Conservation (phyloP, 2,113 vertebrate species). For the Cepphus grylle region DNA sequence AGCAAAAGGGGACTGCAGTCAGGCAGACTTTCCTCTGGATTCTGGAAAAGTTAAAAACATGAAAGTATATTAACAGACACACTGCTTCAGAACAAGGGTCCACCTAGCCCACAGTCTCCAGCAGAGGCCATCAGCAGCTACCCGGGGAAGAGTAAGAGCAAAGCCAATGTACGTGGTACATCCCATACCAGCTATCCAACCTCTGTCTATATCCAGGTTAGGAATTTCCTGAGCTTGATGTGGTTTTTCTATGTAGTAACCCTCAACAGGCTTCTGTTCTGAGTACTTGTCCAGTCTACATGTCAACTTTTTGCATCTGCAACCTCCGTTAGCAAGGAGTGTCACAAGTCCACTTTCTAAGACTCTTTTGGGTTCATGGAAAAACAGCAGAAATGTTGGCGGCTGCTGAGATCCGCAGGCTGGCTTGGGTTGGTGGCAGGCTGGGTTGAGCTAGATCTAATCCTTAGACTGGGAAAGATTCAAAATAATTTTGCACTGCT, state of each 20-base stretch:
- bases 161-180: not conserved
- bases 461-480: not conserved
- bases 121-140: not conserved
- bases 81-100: not conserved
- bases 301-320: not conserved
- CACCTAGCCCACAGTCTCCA: not conserved
- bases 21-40: not conserved
- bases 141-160: not conserved
- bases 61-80: not conserved
- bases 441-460: not conserved
- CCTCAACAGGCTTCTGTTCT: not conserved
- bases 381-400: not conserved
- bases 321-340: not conserved
- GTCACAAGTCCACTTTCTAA: not conserved
- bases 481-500: not conserved
- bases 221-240: not conserved
- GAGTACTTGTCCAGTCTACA: not conserved
- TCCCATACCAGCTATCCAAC: not conserved
- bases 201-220: not conserved
- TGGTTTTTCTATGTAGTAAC: not conserved
- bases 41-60: not conserved
- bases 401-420: not conserved
- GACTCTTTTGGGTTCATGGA: not conserved
- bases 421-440: not conserved
- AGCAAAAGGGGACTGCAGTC: not conserved